Percentiles rank a stretch among this genome's conserved stretches.
These are phyloP conservation scores for Melieria crassipennis DNA, from an alignment of 2,888 invertebrate genomes.

Conservation along the genomic window DNA sequence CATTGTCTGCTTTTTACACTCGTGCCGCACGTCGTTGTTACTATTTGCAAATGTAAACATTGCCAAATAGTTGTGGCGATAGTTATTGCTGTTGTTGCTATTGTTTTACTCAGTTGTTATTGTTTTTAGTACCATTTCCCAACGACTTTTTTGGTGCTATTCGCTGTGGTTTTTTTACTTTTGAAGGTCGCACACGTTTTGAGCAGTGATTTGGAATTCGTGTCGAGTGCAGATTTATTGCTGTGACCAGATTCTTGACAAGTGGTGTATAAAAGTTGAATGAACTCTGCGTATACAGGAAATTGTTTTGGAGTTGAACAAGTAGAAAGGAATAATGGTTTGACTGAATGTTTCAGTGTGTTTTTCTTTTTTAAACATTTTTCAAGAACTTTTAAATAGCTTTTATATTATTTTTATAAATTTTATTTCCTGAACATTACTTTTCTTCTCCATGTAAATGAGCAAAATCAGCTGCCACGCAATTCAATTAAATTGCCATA, in stretches of 20 bases:
- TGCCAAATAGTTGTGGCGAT: not conserved
- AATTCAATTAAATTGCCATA: no score
- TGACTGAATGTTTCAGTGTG: no score
- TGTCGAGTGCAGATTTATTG: not conserved
- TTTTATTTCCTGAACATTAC: no score
- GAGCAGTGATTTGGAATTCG: not conserved
- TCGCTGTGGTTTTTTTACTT: not conserved
- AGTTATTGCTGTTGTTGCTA: not conserved
- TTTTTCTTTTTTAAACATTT: no score
- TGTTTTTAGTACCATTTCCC: not conserved
- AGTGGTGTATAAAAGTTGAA: not conserved
- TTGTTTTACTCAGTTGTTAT: not conserved
- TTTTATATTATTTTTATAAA: no score
- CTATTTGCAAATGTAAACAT: not conserved
- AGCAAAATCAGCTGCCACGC: no score
- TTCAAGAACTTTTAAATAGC: no score
- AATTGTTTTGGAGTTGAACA: no score
- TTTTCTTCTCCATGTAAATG: no score
- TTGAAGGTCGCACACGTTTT: conserved; percentile 1
- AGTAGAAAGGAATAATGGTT: no score
- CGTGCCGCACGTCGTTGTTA: not conserved
- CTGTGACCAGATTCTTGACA: not conserved
- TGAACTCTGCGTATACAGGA: not conserved
- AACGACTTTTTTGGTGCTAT: no score
- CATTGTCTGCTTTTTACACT: not conserved